Percentiles rank a stretch among this genome's conserved stretches.
Evolutionary conservation across 2,888 invertebrate species (phyloP).

Genomic region (Notocelia uddmanniana): DNA sequence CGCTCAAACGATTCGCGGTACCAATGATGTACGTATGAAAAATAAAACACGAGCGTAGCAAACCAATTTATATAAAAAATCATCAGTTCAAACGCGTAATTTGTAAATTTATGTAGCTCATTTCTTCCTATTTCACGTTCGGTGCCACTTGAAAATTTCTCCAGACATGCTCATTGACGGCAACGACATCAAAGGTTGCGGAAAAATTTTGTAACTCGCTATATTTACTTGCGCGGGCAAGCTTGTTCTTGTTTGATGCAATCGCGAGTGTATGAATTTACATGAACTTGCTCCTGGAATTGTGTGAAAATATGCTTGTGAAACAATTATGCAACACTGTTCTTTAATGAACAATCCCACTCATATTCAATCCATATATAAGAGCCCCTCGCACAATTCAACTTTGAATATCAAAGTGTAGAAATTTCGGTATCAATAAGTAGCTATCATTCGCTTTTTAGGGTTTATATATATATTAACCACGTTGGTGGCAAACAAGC

Average conservation of each 20-base stretch:
- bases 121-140: slow-evolving; percentile 34
- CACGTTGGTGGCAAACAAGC: too few species aligned
- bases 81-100: slow-evolving; percentile 30
- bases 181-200: slow-evolving; percentile 36
- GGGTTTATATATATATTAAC: too few species aligned
- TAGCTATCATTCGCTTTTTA: too few species aligned
- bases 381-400: too few species aligned
- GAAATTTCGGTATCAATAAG: too few species aligned
- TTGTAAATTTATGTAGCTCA: slow-evolving; percentile 38
- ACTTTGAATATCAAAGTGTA: too few species aligned
- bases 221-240: slow-evolving; percentile 28
- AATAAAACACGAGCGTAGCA: slow-evolving; percentile 7
- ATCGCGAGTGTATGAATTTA: slow-evolving; percentile 29
- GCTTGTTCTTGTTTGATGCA: slow-evolving; percentile 8
- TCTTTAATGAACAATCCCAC: too few species aligned
- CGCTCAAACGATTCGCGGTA: not conserved
- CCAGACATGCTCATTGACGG: slow-evolving; percentile 35
- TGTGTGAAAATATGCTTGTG: not conserved
- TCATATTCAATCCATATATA: too few species aligned
- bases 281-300: slow-evolving; percentile 5
- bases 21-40: slow-evolving; percentile 3
- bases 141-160: slow-evolving; percentile 39
- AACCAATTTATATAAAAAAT: slow-evolving; percentile 38
- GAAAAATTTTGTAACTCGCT: slow-evolving; percentile 34
- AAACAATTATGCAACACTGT: not conserved